These are phyloP conservation scores for Lomographa bimaculata DNA, from an alignment of 2,888 invertebrate species.

Conservation along the genomic window DNA sequence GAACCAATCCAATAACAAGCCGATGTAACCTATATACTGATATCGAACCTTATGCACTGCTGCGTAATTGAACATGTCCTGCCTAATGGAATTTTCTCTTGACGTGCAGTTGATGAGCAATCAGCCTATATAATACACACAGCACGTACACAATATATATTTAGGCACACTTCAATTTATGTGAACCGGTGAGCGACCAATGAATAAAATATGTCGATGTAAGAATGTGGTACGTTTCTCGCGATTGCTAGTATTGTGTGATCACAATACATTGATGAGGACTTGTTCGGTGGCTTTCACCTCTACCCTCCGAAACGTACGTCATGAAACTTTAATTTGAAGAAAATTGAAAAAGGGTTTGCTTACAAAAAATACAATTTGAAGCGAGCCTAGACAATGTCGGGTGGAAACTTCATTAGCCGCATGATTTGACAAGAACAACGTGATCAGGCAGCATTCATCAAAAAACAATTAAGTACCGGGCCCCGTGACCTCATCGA, in stretches of 20 bases:
- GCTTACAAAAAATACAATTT: conserved; percentile 28
- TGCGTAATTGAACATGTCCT: conserved; percentile 72
- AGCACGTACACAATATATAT: conserved; percentile 1
- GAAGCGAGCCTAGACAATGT: conserved; percentile 31
- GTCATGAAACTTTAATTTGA: conserved; percentile 20
- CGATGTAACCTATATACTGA: conserved; percentile 36
- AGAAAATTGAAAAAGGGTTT: conserved; percentile 13
- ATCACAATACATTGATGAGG: conserved; percentile 64
- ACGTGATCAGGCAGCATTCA: conserved; percentile 63
- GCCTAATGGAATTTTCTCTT: conserved; percentile 68
- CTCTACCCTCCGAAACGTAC: conserved; percentile 17
- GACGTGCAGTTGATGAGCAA: conserved; percentile 28
- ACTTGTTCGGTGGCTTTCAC: conserved; percentile 37
- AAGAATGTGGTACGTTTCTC: conserved; percentile 24
- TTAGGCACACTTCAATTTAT: conserved; percentile 6
- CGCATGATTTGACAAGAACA: conserved; percentile 75
- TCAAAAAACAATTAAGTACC: conserved; percentile 73
- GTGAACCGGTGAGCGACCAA: conserved; percentile 2
- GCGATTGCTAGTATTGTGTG: conserved; percentile 65
- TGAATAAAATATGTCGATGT: conserved; percentile 22
- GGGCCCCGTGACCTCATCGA: conserved; percentile 44
- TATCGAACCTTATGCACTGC: conserved; percentile 32
- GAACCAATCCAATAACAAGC: conserved; percentile 40
- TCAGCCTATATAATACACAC: conserved; percentile 14
- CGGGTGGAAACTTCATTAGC: conserved; percentile 65